Percentiles rank a stretch among this genome's conserved stretches.
These are phyloP conservation scores for Tribolium castaneum DNA, from an alignment of 1,140 invertebrate species.

Conservation along the genomic window DNA sequence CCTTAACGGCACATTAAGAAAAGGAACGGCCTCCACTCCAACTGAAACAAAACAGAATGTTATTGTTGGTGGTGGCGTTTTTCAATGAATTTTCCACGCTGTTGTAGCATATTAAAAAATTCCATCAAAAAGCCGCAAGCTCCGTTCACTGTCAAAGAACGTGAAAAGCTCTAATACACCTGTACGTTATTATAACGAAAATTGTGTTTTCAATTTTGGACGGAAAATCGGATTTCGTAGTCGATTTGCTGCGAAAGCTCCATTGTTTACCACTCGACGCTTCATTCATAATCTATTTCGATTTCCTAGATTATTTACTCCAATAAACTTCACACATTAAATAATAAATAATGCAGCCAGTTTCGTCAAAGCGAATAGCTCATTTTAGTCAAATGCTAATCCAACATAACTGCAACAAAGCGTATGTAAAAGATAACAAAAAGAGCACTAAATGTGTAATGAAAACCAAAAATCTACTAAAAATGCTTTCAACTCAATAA, in stretches of 20 bases:
- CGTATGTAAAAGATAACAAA: background rate
- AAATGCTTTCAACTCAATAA: too few species aligned
- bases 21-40: background rate
- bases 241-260: background rate
- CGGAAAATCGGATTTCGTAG: background rate
- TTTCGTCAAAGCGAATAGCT: background rate
- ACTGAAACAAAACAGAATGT: slow-evolving; percentile 12
- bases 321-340: too few species aligned
- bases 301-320: too few species aligned
- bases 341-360: too few species aligned
- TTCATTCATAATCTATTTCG: too few species aligned
- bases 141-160: slow-evolving; percentile 12
- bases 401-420: background rate
- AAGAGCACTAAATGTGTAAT: background rate
- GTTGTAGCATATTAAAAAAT: slow-evolving; percentile 8
- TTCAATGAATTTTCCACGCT: background rate
- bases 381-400: background rate
- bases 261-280: background rate
- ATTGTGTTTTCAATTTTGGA: background rate
- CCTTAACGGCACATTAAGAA: slow-evolving; percentile 9
- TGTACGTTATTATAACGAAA: background rate
- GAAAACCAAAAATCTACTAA: background rate
- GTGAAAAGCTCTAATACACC: background rate
- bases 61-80: background rate
- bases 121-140: slow-evolving; percentile 19